A percentile compares a stretch with the other conserved stretches of the same genome.
phyloP scores from a whole-genome alignment of 2,888 invertebrate species.

The Epinotia nisella region DNA sequence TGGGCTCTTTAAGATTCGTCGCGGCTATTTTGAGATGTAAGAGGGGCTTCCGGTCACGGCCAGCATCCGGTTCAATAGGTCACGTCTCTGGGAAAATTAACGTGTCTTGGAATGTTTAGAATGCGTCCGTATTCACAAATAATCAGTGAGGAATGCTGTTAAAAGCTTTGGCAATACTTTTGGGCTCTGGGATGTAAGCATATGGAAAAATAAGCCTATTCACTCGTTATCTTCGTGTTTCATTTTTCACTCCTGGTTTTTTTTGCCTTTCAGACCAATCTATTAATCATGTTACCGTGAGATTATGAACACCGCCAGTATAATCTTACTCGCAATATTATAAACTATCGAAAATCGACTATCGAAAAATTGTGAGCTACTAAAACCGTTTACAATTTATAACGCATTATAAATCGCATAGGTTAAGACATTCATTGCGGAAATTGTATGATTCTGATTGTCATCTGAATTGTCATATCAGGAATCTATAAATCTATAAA shows the following conservation, averaged over 20 bases:
- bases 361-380: too few species aligned
- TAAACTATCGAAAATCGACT: too few species aligned
- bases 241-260: neutral
- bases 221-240: neutral
- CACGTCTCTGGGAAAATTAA: slow-evolving; percentile 48
- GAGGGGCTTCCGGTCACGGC: slow-evolving; percentile 77
- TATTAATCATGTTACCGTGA: neutral
- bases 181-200: neutral
- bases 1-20: slow-evolving; percentile 72
- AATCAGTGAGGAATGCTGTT: slow-evolving; percentile 42
- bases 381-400: too few species aligned
- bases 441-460: too few species aligned
- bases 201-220: slow-evolving; percentile 19
- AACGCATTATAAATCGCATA: too few species aligned
- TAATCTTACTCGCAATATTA: too few species aligned
- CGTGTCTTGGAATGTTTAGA: slow-evolving; percentile 38
- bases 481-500: too few species aligned
- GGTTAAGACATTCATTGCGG: too few species aligned
- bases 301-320: too few species aligned
- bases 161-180: slow-evolving; percentile 35
- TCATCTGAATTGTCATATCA: too few species aligned
- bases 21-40: slow-evolving; percentile 80
- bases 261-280: neutral
- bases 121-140: slow-evolving; percentile 40
- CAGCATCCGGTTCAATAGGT: slow-evolving; percentile 71